Evolutionary conservation across 2,797 vertebrate genomes (phyloP), one percentile per base, ranked within the genome.

Genomic region (Calcarius lapponicus): DNA sequence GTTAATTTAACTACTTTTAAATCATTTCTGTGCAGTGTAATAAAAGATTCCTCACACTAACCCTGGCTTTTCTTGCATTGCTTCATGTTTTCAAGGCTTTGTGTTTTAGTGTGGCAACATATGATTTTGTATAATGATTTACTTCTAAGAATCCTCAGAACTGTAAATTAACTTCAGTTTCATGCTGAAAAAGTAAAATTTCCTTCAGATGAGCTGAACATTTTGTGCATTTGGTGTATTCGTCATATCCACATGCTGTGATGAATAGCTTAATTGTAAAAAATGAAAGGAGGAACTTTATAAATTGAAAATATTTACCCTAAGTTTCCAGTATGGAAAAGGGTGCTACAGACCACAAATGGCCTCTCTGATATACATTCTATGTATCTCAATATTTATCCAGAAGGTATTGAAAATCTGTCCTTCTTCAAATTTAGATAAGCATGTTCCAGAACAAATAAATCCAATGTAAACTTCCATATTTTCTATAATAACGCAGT

Each of bases 401-500:
- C 51, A 78, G 17, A 79, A 64, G 21, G 29, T 88, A 54, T 19
- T 58, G 32, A 67, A 81, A 88, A 73, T 7, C 17, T 73, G 40
- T 66, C 57, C 47, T 86, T 67, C 47, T 87, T 86, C 86, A 92
- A 58, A 69, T 21, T 92, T 89, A 87, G 76, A 87, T 81, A 80
- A 78, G 31, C 38, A 36, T 45, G 75, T 73, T 94, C 47, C 82
- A 94, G 65, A 80, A 19, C 57, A 96, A 87, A 92, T 43, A 88
- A 86, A 85, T 87, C 80, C 86, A 91, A 74, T 2, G 5, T 60
- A 75, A 93, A 93, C 54, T 58, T 80, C 54, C 89, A 75, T 43
- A 57, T 78, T 93, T 94, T 83, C 25, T 72, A 25, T 93, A 93
- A 80, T 94, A 94, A 92, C 40, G 56, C 40, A 40, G 38, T 40